Percentiles rank a stretch among this genome's conserved stretches.
Conservation (phyloP, 1,140 invertebrate genomes). For the Zaprionus camerounensis region DNA sequence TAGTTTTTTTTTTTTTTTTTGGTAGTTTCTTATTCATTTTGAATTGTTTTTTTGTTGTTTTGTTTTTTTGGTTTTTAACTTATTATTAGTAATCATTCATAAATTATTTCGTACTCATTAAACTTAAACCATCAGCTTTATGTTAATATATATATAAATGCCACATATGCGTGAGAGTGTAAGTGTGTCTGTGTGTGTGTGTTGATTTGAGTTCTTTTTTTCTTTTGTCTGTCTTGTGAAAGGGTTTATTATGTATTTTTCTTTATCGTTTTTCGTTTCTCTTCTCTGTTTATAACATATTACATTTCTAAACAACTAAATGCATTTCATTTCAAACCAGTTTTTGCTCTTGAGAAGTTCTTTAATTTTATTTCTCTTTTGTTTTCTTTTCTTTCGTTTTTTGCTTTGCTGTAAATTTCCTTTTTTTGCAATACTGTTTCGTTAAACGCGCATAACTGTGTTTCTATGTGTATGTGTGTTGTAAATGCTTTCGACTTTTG, state of each 20-base stretch:
- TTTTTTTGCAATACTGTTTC: constrained; percentile 68
- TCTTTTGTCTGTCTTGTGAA: constrained; percentile 30
- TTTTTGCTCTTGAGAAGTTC: constrained; percentile 25
- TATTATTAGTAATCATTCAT: constrained; percentile 70
- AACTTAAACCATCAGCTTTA: constrained; percentile 74
- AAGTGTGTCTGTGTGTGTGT: constrained; percentile 38
- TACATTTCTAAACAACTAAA: constrained; percentile 51
- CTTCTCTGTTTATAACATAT: constrained; percentile 21
- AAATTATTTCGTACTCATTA: constrained; percentile 77
- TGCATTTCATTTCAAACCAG: constrained; percentile 43
- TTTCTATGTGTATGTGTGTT: constrained; percentile 35
- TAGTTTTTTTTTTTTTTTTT: constrained; percentile 38
- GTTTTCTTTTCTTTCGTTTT: constrained; percentile 16
- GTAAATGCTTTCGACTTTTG: constrained; percentile 13
- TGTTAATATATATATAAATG: constrained; percentile 74
- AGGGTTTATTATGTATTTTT: constrained; percentile 35
- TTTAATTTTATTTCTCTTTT: constrained; percentile 13
- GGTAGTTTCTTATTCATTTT: constrained; percentile 32
- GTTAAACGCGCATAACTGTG: constrained; percentile 43
- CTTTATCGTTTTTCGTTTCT: constrained; percentile 29
- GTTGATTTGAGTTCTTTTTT: constrained; percentile 23
- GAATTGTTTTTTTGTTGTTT: constrained; percentile 52
- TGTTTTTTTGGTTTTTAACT: constrained; percentile 46
- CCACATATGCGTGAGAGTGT: constrained; percentile 59
- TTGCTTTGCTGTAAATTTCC: constrained; percentile 22